These are phyloP conservation scores for Poeciliopsis infans DNA, from an alignment of 2,797 vertebrate species.

Conservation along the genomic window DNA sequence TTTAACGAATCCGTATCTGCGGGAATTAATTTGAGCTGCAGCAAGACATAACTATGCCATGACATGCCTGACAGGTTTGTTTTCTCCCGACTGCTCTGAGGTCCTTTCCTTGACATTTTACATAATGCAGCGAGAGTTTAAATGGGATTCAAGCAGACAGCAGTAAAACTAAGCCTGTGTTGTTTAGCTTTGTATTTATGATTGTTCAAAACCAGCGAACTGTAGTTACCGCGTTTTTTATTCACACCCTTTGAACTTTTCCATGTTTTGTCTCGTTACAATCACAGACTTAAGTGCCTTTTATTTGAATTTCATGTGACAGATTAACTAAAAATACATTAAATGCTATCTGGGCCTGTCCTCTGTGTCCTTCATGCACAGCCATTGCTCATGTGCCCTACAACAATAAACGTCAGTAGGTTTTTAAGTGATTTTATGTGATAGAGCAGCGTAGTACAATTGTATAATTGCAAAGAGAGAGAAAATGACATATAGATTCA, in stretches of 20 bases:
- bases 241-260: neutral
- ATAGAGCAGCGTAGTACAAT: neutral
- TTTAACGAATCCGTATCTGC: constrained; percentile 10
- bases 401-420: constrained; percentile 36
- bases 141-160: constrained; percentile 33
- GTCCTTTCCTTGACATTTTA: constrained; percentile 34
- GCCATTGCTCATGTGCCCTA: constrained; percentile 38
- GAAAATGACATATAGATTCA: neutral
- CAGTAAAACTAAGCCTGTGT: neutral
- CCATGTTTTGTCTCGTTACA: neutral
- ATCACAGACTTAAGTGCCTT: neutral
- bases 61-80: constrained; percentile 30
- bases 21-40: constrained; percentile 32
- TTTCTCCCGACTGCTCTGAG: constrained; percentile 4
- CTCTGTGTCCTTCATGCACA: constrained; percentile 42
- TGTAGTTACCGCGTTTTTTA: neutral
- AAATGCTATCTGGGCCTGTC: constrained; percentile 49
- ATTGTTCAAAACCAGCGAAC: neutral
- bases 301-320: neutral
- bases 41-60: constrained; percentile 8
- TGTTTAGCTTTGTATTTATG: neutral
- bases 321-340: constrained; percentile 6
- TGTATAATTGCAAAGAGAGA: neutral
- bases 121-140: constrained; percentile 19
- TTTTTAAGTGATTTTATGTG: neutral